A percentile compares a stretch with the other conserved stretches of the same genome.
phyloP scores from a whole-genome alignment of 2,113 vertebrate genomes.

The Fregetta grallaria region DNA sequence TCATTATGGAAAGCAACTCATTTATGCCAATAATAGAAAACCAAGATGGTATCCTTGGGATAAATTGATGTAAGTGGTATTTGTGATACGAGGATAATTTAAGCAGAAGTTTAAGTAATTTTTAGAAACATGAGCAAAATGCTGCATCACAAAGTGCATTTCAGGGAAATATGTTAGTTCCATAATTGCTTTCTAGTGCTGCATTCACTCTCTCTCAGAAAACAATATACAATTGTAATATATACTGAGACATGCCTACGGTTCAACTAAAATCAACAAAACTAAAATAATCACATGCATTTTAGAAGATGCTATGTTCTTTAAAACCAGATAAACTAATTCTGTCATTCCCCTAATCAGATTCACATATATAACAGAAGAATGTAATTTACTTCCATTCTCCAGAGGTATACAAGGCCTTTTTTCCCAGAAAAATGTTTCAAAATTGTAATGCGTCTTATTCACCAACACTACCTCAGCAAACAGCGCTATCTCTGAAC shows the following conservation, averaged over 20 bases:
- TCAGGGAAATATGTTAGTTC: not conserved
- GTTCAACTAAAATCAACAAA: slow-evolving; percentile 26
- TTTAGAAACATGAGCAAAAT: slow-evolving; percentile 41
- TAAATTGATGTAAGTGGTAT: not conserved
- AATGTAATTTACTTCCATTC: slow-evolving; percentile 3
- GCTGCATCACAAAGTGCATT: not conserved
- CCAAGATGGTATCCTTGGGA: not conserved
- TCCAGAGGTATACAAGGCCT: not conserved
- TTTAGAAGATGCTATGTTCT: not conserved
- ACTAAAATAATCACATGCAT: not conserved
- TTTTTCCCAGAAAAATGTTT: not conserved
- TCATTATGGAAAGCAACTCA: not conserved
- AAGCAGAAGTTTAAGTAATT: slow-evolving; percentile 7
- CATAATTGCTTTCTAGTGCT: slow-evolving; percentile 7
- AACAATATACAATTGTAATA: slow-evolving; percentile 9
- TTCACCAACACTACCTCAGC: not conserved
- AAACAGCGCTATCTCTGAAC: not conserved
- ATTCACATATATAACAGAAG: not conserved
- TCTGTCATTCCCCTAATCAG: not conserved
- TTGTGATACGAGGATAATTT: not conserved
- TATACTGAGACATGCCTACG: not conserved
- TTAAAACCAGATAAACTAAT: slow-evolving; percentile 28
- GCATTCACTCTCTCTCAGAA: not conserved
- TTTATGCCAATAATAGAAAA: not conserved
- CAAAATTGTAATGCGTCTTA: not conserved